Conservation (phyloP, 1,140 invertebrate genomes). For the silkworm (Bombyx mori) region DNA sequence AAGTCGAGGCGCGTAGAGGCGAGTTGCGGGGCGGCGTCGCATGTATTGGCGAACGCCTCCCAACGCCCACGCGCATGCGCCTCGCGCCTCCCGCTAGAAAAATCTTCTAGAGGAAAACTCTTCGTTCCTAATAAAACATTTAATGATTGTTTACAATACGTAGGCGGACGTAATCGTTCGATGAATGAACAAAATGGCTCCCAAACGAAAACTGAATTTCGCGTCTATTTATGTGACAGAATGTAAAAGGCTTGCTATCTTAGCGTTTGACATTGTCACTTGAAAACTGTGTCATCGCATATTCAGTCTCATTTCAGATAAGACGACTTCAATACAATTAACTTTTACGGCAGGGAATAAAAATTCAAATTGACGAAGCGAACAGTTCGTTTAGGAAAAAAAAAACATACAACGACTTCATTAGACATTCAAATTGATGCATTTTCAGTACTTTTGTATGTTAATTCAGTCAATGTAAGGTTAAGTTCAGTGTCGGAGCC, state of each 20-base stretch:
- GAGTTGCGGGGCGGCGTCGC: slow-evolving; percentile 15
- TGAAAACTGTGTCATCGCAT: slow-evolving; percentile 11
- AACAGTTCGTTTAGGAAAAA: slow-evolving; percentile 28
- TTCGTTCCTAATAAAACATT: slow-evolving; percentile 35
- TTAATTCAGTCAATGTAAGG: slow-evolving; percentile 51
- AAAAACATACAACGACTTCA: slow-evolving; percentile 23
- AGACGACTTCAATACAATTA: slow-evolving; percentile 19
- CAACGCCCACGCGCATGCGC: slow-evolving; percentile 54
- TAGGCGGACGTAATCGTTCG: slow-evolving; percentile 35
- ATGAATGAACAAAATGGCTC: slow-evolving; percentile 30
- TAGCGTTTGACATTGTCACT: too few relatives aligned
- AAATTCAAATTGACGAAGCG: slow-evolving; percentile 27
- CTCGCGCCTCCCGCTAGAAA: slow-evolving; percentile 39
- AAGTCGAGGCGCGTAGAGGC: slow-evolving; percentile 28
- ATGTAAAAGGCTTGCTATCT: too few relatives aligned
- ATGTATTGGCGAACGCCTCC: slow-evolving; percentile 38
- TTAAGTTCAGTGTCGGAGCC: slow-evolving; percentile 63
- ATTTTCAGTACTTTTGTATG: slow-evolving; percentile 67
- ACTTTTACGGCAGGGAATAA: slow-evolving; percentile 19
- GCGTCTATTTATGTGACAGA: too few relatives aligned
- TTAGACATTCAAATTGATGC: slow-evolving; percentile 59
- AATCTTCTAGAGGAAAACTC: slow-evolving; percentile 52
- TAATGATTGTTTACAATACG: slow-evolving; percentile 44
- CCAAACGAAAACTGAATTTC: slow-evolving; percentile 2
- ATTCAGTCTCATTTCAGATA: slow-evolving; percentile 16